Conservation (phyloP, 2,113 vertebrate species). For the Thinocorus orbignyianus region DNA sequence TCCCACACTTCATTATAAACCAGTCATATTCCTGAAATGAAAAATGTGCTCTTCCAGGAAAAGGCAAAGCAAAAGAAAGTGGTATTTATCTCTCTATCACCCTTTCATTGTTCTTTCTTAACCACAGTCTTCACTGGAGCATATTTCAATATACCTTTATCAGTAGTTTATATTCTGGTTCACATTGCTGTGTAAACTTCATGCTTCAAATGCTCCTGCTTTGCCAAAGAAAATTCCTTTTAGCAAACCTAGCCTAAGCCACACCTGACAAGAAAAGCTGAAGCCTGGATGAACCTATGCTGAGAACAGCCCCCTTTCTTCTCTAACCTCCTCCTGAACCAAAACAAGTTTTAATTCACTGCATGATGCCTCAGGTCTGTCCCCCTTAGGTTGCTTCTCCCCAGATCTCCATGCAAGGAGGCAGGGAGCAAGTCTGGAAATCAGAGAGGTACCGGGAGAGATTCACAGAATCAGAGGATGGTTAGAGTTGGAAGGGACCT, state of each 20-base stretch:
- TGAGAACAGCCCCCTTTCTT: not conserved
- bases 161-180: not conserved
- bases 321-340: not conserved
- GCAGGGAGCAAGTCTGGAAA: not conserved
- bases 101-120: not conserved
- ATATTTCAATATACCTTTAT: not conserved
- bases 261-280: not conserved
- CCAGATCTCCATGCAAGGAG: not conserved
- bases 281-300: not conserved
- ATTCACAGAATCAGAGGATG: not conserved
- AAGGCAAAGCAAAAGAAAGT: not conserved
- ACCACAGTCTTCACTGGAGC: not conserved
- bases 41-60: slow-evolving; percentile 3
- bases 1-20: not conserved
- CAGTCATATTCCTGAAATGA: not conserved
- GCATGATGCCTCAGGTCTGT: not conserved
- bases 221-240: not conserved
- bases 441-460: not conserved
- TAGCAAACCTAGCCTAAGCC: not conserved
- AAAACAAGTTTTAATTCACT: not conserved
- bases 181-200: not conserved
- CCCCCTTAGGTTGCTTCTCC: not conserved
- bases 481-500: not conserved
- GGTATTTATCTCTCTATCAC: not conserved
- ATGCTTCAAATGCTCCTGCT: not conserved